Evolutionary conservation across 35 echinoderm and acorn worm species (phyloP).

Genomic region (Patiria miniata): DNA sequence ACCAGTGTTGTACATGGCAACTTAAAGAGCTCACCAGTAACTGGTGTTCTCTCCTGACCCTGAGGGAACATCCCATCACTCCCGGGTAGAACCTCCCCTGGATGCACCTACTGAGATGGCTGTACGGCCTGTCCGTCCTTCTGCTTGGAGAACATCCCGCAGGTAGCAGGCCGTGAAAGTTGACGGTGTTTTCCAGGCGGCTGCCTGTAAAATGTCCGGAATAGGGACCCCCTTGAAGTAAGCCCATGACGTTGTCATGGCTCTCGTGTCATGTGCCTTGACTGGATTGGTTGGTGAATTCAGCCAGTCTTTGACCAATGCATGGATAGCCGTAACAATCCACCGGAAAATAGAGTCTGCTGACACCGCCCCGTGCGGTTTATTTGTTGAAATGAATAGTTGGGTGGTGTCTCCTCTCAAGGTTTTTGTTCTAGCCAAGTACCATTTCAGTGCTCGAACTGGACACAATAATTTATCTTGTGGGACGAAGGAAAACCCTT

Average conservation of each 20-base stretch:
- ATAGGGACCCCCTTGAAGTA: not conserved
- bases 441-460: not conserved
- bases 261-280: not conserved
- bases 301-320: not conserved
- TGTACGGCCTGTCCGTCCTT: too few relatives aligned
- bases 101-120: too few relatives aligned
- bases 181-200: slow-evolving; percentile 12
- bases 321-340: not conserved
- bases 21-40: too few relatives aligned
- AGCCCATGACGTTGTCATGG: not conserved
- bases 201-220: slow-evolving; percentile 41
- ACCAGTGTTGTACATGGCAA: too few relatives aligned
- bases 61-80: too few relatives aligned
- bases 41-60: too few relatives aligned
- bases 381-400: not conserved
- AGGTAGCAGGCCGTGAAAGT: slow-evolving; percentile 55
- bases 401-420: too few relatives aligned
- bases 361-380: not conserved
- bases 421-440: not conserved
- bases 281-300: not conserved
- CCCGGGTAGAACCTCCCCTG: too few relatives aligned
- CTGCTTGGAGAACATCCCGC: not conserved
- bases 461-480: slow-evolving; percentile 30
- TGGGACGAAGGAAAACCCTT: not conserved
- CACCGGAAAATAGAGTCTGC: not conserved